phyloP scores from a whole-genome alignment of 1,140 invertebrate genomes.

The Philotrypesis tridentata region DNA sequence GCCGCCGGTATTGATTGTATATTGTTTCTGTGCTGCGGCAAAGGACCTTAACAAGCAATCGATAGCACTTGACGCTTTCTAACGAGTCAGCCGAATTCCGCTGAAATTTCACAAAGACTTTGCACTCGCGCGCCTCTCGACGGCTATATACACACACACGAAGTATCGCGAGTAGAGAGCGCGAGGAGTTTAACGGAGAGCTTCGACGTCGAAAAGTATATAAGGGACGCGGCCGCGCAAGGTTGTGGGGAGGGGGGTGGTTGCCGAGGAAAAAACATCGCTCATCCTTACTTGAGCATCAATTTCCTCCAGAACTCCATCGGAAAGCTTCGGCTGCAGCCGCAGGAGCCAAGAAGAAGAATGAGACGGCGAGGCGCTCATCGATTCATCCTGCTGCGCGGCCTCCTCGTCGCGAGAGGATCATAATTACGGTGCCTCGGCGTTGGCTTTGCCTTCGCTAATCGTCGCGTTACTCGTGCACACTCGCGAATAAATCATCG shows the following conservation, averaged over 20 bases:
- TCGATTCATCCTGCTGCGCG: not conserved
- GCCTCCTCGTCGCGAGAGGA: too few relatives aligned
- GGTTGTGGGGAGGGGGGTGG: too few relatives aligned
- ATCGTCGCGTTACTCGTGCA: too few relatives aligned
- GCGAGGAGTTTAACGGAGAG: not conserved
- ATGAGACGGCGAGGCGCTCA: not conserved
- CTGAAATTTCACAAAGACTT: not conserved
- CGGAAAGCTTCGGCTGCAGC: not conserved
- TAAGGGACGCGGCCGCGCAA: too few relatives aligned
- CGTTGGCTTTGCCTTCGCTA: too few relatives aligned
- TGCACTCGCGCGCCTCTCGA: too few relatives aligned
- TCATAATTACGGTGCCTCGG: too few relatives aligned
- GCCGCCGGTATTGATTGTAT: not conserved
- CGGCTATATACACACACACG: too few relatives aligned
- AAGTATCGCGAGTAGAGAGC: not conserved
- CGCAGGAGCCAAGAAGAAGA: not conserved
- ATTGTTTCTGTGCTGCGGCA: not conserved
- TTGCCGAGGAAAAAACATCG: not conserved
- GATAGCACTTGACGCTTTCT: not conserved
- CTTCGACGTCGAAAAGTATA: too few relatives aligned
- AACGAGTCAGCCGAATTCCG: not conserved
- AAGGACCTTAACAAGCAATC: not conserved
- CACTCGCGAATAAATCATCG: too few relatives aligned
- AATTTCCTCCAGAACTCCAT: conserved; percentile 49
- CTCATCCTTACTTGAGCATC: conserved; percentile 43